phyloP scores from a whole-genome alignment of 2,888 invertebrate species.

The Nymphalis c-album region DNA sequence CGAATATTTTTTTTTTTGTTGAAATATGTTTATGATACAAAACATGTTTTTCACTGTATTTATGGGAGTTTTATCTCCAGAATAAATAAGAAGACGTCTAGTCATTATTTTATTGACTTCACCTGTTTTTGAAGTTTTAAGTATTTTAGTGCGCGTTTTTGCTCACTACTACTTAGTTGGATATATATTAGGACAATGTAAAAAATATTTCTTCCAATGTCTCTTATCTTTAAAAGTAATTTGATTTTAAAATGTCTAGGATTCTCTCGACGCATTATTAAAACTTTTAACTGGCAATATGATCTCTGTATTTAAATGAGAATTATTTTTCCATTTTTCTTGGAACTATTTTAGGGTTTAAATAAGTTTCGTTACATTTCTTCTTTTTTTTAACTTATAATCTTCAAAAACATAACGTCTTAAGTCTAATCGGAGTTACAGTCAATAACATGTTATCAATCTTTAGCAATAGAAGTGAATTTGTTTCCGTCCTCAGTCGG shows the following conservation, averaged over 20 bases:
- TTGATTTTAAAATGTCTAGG: not conserved
- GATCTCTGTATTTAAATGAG: constrained; percentile 9
- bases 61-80: too few species aligned
- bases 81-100: too few species aligned
- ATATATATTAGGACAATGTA: too few species aligned
- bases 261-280: constrained; percentile 12
- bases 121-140: too few species aligned
- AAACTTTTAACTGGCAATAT: constrained; percentile 10
- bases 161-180: too few species aligned
- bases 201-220: not conserved
- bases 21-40: too few species aligned
- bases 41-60: too few species aligned
- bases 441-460: not conserved
- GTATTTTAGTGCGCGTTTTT: too few species aligned
- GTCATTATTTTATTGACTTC: too few species aligned
- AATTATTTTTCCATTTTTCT: not conserved
- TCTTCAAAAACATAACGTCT: not conserved
- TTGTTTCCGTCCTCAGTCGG: not conserved
- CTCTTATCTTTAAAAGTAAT: not conserved
- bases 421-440: not conserved
- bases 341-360: not conserved
- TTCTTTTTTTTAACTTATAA: too few species aligned
- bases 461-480: not conserved
- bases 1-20: too few species aligned
- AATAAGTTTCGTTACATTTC: not conserved